phyloP scores from a whole-genome alignment of 2,113 vertebrate genomes.

The Pycnonotus jocosus region DNA sequence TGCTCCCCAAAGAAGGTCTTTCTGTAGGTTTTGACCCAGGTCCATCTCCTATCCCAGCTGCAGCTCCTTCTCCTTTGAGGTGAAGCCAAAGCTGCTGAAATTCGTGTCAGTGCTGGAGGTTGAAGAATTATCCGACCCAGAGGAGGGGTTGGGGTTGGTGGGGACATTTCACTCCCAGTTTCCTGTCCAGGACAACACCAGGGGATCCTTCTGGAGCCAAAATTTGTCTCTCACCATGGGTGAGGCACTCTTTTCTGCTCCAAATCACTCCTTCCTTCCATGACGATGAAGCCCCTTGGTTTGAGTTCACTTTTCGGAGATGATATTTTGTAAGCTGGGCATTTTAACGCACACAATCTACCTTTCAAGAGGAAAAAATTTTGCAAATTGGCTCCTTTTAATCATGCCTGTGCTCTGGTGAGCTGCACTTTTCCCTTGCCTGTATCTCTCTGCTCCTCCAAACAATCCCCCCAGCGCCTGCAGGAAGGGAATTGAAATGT shows the following conservation, averaged over 20 bases:
- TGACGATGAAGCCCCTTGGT: background rate
- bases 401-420: background rate
- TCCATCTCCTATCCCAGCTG: background rate
- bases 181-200: background rate
- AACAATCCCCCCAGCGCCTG: background rate
- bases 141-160: background rate
- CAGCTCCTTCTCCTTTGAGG: conserved; percentile 20
- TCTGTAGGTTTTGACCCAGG: background rate
- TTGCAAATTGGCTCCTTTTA: background rate
- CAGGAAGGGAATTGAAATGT: background rate
- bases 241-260: background rate
- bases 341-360: background rate
- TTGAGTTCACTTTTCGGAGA: background rate
- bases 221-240: background rate
- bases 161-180: background rate
- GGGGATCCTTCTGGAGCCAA: background rate
- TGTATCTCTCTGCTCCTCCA: background rate
- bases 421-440: background rate
- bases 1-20: background rate
- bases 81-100: background rate
- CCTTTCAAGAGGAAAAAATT: background rate
- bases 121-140: background rate
- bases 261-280: background rate
- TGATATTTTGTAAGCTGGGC: rapidly evolving
- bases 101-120: background rate